Conservation (phyloP, 2,113 vertebrate genomes). For the Gnathonemus echidnorhynchus region DNA sequence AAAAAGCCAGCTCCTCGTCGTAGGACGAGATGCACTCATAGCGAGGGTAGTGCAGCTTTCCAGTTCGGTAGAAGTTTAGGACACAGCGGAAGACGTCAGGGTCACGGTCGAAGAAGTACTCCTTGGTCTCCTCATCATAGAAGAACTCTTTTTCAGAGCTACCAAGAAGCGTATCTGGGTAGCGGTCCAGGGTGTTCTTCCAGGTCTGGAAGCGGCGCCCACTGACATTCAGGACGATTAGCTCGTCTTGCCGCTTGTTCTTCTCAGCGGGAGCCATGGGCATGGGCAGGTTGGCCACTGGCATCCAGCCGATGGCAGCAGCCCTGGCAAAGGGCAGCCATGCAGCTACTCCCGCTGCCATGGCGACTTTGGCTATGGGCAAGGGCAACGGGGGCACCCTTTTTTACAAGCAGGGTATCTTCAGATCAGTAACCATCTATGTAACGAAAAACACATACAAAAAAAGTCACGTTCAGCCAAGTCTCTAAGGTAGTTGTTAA, state of each 20-base stretch:
- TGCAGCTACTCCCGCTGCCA: slow-evolving; percentile 96
- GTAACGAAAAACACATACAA: slow-evolving; percentile 23
- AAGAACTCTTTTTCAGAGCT: slow-evolving; percentile 99
- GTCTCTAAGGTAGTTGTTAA: background rate
- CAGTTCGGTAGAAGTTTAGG: slow-evolving; percentile 96
- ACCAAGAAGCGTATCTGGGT: slow-evolving; percentile 91
- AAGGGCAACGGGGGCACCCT: slow-evolving; percentile 47
- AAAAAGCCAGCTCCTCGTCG: slow-evolving; percentile 95
- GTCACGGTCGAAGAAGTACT: slow-evolving; percentile 97
- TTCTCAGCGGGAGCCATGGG: slow-evolving; percentile 84
- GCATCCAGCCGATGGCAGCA: slow-evolving; percentile 98
- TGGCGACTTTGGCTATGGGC: slow-evolving; percentile 65
- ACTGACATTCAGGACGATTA: slow-evolving; percentile 91
- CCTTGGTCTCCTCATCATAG: slow-evolving; percentile 95
- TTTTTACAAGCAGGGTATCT: slow-evolving; percentile 64
- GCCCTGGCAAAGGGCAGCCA: slow-evolving; percentile 97
- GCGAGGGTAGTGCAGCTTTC: slow-evolving; percentile 93
- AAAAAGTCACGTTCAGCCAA: background rate
- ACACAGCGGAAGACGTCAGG: slow-evolving; percentile 90
- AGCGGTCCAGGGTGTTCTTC: slow-evolving; percentile 94
- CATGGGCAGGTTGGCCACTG: slow-evolving; percentile 97
- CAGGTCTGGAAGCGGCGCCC: slow-evolving; percentile 93
- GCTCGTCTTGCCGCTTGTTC: slow-evolving; percentile 85
- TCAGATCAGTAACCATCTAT: slow-evolving; percentile 71
- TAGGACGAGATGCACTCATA: slow-evolving; percentile 95